These are phyloP conservation scores for Orthosia gracilis DNA, from an alignment of 2,888 invertebrate genomes.

Conservation along the genomic window DNA sequence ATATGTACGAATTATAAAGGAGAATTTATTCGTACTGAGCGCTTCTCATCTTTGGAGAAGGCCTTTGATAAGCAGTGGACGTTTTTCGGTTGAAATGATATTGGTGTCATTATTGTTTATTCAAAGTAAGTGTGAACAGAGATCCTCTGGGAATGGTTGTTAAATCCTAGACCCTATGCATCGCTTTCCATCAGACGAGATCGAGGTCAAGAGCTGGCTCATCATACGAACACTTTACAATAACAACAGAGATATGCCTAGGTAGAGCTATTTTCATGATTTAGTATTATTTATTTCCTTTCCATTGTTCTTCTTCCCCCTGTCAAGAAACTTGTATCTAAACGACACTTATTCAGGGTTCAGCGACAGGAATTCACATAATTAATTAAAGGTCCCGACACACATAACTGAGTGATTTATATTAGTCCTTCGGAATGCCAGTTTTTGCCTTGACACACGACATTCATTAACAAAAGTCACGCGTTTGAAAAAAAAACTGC, in stretches of 20 bases:
- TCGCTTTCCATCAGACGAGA: background rate
- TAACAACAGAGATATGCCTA: too few species aligned
- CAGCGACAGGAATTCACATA: conserved; percentile 82
- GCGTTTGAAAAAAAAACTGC: conserved; percentile 63
- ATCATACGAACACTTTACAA: background rate
- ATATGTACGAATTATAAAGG: too few species aligned
- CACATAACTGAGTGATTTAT: conserved; percentile 84
- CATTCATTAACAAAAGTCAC: conserved; percentile 79
- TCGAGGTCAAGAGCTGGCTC: background rate
- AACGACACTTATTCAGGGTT: conserved; percentile 68
- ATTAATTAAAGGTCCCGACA: conserved; percentile 85
- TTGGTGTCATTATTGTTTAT: too few species aligned
- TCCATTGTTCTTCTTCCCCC: conserved; percentile 8
- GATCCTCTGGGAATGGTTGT: too few species aligned
- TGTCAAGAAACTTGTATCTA: conserved; percentile 37
- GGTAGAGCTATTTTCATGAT: background rate
- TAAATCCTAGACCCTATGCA: background rate
- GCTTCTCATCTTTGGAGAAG: too few species aligned
- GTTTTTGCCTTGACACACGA: conserved; percentile 88
- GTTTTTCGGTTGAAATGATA: too few species aligned
- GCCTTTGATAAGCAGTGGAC: too few species aligned
- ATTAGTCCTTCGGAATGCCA: conserved; percentile 74
- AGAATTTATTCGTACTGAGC: too few species aligned
- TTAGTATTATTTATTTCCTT: background rate
- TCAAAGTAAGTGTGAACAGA: too few species aligned